Percentiles rank a stretch among this genome's conserved stretches.
Conservation (phyloP, 2,113 vertebrate species). For the Labeo catla region DNA sequence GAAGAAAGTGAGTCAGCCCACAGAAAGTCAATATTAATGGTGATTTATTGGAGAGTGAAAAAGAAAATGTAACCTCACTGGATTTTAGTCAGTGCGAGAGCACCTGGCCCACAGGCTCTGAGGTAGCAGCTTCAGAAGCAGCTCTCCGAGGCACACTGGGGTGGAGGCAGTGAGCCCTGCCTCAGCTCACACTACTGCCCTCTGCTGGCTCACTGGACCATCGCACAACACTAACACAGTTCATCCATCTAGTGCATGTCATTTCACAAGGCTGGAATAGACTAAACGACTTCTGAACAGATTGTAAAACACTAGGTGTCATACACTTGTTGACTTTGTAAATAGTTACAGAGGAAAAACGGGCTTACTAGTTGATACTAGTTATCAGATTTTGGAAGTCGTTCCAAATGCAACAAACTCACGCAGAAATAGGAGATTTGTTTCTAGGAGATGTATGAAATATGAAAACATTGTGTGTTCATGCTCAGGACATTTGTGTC, state of each 20-base stretch:
- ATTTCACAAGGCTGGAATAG: background rate
- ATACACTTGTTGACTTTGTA: background rate
- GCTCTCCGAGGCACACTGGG: slow-evolving; percentile 86
- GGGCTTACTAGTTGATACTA: background rate
- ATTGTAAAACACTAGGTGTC: background rate
- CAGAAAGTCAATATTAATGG: slow-evolving; percentile 40
- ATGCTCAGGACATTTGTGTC: too few species aligned
- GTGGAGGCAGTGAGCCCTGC: slow-evolving; percentile 77
- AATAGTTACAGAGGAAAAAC: background rate
- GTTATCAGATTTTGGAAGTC: background rate
- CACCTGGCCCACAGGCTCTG: slow-evolving; percentile 87
- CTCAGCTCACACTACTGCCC: slow-evolving; percentile 84
- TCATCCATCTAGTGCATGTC: background rate
- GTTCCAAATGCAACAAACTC: too few species aligned
- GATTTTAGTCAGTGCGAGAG: slow-evolving; percentile 93
- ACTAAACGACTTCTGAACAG: background rate
- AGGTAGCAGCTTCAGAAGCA: slow-evolving; percentile 79
- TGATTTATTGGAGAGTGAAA: slow-evolving; percentile 40
- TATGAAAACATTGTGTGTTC: too few species aligned
- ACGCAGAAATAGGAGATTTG: too few species aligned
- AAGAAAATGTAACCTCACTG: slow-evolving; percentile 75
- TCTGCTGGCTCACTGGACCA: slow-evolving; percentile 86
- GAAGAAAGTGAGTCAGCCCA: slow-evolving; percentile 30
- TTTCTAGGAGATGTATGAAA: too few species aligned
- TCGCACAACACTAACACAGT: slow-evolving; percentile 82